Percentiles rank a stretch among this genome's conserved stretches.
Evolutionary conservation across 2,113 vertebrate species (phyloP).

Genomic region (Argyrosomus japonicus): DNA sequence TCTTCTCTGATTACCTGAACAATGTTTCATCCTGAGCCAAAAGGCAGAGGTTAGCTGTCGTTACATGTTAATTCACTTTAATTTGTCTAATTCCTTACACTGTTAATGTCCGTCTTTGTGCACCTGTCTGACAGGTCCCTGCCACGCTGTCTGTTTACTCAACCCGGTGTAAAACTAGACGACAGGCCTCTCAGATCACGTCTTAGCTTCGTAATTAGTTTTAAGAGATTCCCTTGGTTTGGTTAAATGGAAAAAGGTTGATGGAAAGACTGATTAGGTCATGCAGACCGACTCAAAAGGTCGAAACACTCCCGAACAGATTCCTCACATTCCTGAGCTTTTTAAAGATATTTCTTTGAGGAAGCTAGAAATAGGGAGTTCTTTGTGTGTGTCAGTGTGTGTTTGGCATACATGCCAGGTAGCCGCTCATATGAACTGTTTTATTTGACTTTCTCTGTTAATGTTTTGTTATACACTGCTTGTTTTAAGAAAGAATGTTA

Average conservation of each 20-base stretch:
- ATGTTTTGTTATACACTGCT: neutral
- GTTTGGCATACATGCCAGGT: conserved; percentile 29
- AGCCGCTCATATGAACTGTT: conserved; percentile 35
- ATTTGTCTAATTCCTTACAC: conserved; percentile 9
- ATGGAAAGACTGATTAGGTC: conserved; percentile 44
- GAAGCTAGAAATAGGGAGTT: conserved; percentile 57
- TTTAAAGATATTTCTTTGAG: conserved; percentile 54
- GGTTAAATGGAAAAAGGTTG: conserved; percentile 24
- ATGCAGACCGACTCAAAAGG: conserved; percentile 42
- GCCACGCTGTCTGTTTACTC: conserved; percentile 6
- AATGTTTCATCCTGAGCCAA: conserved; percentile 12
- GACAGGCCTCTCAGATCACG: neutral
- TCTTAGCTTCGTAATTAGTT: neutral
- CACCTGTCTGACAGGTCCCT: conserved; percentile 7
- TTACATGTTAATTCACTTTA: conserved; percentile 11
- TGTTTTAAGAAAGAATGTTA: conserved; percentile 14
- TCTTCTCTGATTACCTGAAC: conserved; percentile 23
- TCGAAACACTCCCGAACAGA: conserved; percentile 71
- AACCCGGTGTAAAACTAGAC: conserved; percentile 9
- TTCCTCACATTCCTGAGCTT: conserved; percentile 74
- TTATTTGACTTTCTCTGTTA: conserved; percentile 41
- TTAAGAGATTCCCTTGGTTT: neutral
- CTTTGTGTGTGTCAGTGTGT: conserved; percentile 51
- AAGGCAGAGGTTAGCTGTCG: conserved; percentile 18
- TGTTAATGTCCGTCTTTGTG: neutral